Evolutionary conservation across 2,888 invertebrate genomes (phyloP), one percentile per base, ranked within the genome.

Genomic region (Xanthia togata): DNA sequence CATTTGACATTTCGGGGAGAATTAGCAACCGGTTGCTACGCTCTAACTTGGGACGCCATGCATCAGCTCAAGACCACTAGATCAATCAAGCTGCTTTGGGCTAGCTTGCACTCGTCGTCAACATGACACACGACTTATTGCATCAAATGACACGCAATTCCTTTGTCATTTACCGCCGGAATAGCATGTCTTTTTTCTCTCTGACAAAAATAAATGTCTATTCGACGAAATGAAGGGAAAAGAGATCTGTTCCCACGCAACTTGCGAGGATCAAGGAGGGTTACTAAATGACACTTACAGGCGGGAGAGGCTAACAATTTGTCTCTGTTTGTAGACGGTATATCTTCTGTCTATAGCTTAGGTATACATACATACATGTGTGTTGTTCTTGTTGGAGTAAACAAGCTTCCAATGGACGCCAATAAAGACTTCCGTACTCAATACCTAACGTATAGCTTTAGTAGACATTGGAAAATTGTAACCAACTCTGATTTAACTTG

Each of bases 201-300:
- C 23, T 57, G 63, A 53, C 60, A 72, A 71, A 77, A 71, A 78
- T 81, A 67, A 73, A 83, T 74, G 57, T 79, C 53, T 75, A 68
- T 84, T 73, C 65, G 55, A 68, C 50, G 55, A 67, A 85, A 79
- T 83, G 31, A 81, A 75, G 79, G 64, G 73, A 78, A 77, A 83
- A 68, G 67, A 63, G 53, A 67, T 50, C 57, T 60, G 70, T 83
- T 87, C 87, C 79, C 85, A 87, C 87, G 86, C 76, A 85, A 82
- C 59, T 85, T 85, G 76, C 41, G 44, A 67, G 72, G 76, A 87
- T 85, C 85, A 78, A 76, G 78, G 71, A 84, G 80, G 79, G 83
- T 86, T 81, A 82, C 64, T 87, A 75, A 87, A 87, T 78, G 83
- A 79, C 70, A 79, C 79, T 83, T 83, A 72, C 77, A 79, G 76